Conservation (phyloP, 2,797 vertebrate species). For the Clarias laeviceps region DNA sequence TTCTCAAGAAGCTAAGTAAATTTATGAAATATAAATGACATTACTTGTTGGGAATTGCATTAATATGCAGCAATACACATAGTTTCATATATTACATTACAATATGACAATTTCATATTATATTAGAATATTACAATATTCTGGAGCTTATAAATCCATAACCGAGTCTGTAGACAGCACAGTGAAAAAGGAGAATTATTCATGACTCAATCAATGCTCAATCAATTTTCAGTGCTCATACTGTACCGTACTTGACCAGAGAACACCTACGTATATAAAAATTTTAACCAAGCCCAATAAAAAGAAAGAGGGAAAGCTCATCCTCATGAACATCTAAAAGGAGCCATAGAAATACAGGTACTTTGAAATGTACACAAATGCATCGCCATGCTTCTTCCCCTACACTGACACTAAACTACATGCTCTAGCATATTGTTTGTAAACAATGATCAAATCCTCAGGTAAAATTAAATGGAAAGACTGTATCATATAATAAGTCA, state of each 20-base stretch:
- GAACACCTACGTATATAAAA: neutral
- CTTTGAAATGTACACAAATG: neutral
- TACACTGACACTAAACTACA: neutral
- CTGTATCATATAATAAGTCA: neutral
- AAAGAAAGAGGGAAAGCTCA: neutral
- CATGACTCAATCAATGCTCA: neutral
- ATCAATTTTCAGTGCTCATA: neutral
- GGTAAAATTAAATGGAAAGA: neutral
- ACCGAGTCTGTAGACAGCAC: neutral
- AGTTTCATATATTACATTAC: no score
- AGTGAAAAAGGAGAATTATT: neutral
- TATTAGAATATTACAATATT: neutral
- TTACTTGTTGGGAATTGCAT: no score
- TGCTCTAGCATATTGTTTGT: neutral
- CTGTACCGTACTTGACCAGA: neutral
- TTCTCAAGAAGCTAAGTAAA: neutral
- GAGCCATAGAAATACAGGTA: neutral
- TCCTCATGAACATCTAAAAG: constrained; percentile 1
- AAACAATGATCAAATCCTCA: constrained; percentile 12
- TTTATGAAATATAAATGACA: neutral
- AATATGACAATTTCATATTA: no score
- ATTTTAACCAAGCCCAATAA: neutral
- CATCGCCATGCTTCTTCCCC: neutral
- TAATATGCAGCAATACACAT: neutral
- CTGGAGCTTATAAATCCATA: neutral